A percentile compares a stretch with the other conserved stretches of the same genome.
These are phyloP conservation scores for Dioctria linearis DNA, from an alignment of 2,888 invertebrate species.

Conservation along the genomic window DNA sequence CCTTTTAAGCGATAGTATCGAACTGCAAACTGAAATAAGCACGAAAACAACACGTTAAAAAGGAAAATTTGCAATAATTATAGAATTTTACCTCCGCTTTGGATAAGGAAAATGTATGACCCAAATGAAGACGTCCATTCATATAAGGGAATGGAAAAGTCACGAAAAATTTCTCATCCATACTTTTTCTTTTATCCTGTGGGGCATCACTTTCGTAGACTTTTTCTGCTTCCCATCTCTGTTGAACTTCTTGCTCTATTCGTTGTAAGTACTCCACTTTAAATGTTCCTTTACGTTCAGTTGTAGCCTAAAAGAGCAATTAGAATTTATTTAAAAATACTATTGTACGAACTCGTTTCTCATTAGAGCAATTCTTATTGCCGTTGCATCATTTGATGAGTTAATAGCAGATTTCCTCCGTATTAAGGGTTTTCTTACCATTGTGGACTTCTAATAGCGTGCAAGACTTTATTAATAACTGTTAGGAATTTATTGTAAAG, in stretches of 20 bases:
- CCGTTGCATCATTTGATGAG: too few species aligned
- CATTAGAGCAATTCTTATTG: too few species aligned
- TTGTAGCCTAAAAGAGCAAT: constrained; percentile 45
- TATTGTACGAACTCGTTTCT: too few species aligned
- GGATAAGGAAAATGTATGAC: constrained; percentile 96
- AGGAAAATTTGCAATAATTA: not conserved
- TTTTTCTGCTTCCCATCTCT: constrained; percentile 86
- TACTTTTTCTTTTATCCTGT: constrained; percentile 72
- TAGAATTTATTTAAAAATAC: too few species aligned
- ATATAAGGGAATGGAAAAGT: constrained; percentile 99
- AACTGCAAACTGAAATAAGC: constrained; percentile 81
- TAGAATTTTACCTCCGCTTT: constrained; percentile 90
- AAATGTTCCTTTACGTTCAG: constrained; percentile 92
- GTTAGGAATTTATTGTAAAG: too few species aligned
- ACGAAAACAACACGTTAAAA: not conserved
- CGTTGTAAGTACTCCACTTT: constrained; percentile 94
- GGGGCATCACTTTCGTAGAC: constrained; percentile 89
- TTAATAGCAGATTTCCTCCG: too few species aligned
- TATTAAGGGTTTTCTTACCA: too few species aligned
- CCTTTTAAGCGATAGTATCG: constrained; percentile 95
- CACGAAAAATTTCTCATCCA: constrained; percentile 88
- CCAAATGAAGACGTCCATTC: constrained; percentile 98
- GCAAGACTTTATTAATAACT: too few species aligned
- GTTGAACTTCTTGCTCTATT: constrained; percentile 90
- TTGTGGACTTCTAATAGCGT: too few species aligned